A percentile compares a stretch with the other conserved stretches of the same genome.
These are phyloP conservation scores for Triplophysa siluroides DNA, from an alignment of 2,113 vertebrate species.

Conservation along the genomic window DNA sequence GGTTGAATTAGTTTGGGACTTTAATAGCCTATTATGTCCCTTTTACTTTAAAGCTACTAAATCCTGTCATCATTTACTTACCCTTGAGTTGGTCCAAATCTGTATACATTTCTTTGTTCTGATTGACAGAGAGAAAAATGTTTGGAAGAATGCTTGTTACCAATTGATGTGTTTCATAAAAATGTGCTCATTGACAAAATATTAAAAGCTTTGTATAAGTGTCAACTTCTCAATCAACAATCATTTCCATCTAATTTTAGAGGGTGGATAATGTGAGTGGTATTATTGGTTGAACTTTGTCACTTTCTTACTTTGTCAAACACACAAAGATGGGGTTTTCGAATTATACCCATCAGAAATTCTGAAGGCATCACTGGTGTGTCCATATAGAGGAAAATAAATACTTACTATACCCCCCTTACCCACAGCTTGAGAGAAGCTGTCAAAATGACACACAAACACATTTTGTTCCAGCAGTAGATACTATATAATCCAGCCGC, in stretches of 20 bases:
- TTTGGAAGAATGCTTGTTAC: too few species aligned
- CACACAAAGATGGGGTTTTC: conserved; percentile 14
- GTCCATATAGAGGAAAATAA: not conserved
- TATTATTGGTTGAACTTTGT: not conserved
- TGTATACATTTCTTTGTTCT: too few species aligned
- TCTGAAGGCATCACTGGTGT: not conserved
- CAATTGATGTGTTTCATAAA: too few species aligned
- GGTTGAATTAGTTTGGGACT: not conserved
- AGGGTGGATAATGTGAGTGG: too few species aligned
- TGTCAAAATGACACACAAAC: conserved; percentile 6
- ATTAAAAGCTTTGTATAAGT: too few species aligned
- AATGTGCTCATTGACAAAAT: too few species aligned
- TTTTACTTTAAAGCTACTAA: not conserved
- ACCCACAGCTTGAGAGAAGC: not conserved
- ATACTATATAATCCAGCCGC: not conserved
- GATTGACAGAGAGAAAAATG: too few species aligned
- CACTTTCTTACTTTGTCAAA: not conserved
- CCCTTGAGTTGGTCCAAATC: too few species aligned
- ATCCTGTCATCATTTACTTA: too few species aligned
- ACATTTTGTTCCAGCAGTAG: conserved; percentile 18
- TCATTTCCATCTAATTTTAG: not conserved
- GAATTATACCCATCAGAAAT: conserved; percentile 13
- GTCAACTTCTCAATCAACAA: too few species aligned
- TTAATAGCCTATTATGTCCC: too few species aligned
- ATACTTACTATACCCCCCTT: not conserved